Percentiles rank a stretch among this genome's conserved stretches.
These are phyloP conservation scores for Blomia tropicalis DNA, from an alignment of 2,888 invertebrate genomes.

Conservation along the genomic window DNA sequence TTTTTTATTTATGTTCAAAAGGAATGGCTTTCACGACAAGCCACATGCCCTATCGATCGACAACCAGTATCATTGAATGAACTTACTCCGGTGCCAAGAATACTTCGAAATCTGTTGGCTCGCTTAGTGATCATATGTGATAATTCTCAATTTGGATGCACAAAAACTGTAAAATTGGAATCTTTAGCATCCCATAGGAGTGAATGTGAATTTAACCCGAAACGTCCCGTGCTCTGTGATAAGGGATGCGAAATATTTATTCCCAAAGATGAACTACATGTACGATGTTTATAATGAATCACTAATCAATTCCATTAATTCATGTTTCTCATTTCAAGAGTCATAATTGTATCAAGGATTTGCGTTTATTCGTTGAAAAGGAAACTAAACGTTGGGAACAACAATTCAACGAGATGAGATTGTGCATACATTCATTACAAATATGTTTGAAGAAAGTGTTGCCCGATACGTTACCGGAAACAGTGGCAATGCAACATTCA, in stretches of 20 bases:
- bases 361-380: conserved; percentile 62
- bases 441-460: conserved; percentile 38
- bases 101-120: conserved; percentile 73
- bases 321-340: conserved; percentile 40
- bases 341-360: conserved; percentile 80
- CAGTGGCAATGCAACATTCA: not conserved
- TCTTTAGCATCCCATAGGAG: conserved; percentile 61
- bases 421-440: conserved; percentile 71
- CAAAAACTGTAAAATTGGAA: conserved; percentile 67
- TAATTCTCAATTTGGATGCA: conserved; percentile 73
- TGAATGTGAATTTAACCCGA: conserved; percentile 86
- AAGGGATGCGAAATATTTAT: conserved; percentile 83
- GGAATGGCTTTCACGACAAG: conserved; percentile 83
- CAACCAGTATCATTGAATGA: conserved; percentile 64
- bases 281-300: conserved; percentile 29
- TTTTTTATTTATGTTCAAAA: not conserved
- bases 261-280: conserved; percentile 79
- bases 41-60: conserved; percentile 84
- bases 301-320: not conserved
- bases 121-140: conserved; percentile 78
- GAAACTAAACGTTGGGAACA: conserved; percentile 76
- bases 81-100: conserved; percentile 75
- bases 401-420: conserved; percentile 69
- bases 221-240: conserved; percentile 78
- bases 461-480: not conserved